phyloP scores from a whole-genome alignment of 2,797 vertebrate species.

The Simalia tracyae region DNA sequence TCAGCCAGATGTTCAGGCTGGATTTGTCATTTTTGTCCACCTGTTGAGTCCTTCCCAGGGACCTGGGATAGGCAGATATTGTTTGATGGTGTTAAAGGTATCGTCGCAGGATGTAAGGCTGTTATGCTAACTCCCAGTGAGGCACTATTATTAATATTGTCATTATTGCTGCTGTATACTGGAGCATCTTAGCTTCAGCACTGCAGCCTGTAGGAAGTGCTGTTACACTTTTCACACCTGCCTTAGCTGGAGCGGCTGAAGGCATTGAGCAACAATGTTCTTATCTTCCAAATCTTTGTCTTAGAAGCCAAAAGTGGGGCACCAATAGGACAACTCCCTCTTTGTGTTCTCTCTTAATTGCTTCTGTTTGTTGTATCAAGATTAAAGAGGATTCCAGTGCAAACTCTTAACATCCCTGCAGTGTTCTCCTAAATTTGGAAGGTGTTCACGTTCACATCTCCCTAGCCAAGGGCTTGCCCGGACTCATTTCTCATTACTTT shows the following conservation, averaged over 20 bases:
- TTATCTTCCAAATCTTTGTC: neutral
- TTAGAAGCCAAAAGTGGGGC: neutral
- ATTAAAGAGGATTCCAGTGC: neutral
- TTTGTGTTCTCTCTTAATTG: conserved; percentile 19
- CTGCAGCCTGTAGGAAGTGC: neutral
- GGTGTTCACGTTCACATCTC: neutral
- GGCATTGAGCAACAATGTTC: neutral
- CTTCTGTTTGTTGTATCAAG: neutral
- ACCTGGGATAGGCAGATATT: too few relatives aligned
- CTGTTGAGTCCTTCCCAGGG: too few relatives aligned
- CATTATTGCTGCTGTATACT: too few relatives aligned
- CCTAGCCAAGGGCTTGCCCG: conserved; percentile 7
- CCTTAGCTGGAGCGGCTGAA: neutral
- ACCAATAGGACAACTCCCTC: neutral
- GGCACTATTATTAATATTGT: too few relatives aligned
- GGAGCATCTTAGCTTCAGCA: too few relatives aligned
- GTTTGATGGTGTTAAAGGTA: too few relatives aligned
- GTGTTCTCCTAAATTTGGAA: neutral
- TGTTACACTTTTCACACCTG: neutral
- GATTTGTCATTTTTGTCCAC: too few relatives aligned
- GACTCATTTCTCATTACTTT: conserved; percentile 24
- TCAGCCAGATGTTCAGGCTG: too few relatives aligned
- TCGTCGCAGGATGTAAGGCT: too few relatives aligned
- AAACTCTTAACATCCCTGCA: conserved; percentile 19
- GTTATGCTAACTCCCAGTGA: too few relatives aligned